Evolutionary conservation across 2,113 vertebrate species (phyloP), one percentile per base, ranked within the genome.

Genomic region (Serinus canaria): DNA sequence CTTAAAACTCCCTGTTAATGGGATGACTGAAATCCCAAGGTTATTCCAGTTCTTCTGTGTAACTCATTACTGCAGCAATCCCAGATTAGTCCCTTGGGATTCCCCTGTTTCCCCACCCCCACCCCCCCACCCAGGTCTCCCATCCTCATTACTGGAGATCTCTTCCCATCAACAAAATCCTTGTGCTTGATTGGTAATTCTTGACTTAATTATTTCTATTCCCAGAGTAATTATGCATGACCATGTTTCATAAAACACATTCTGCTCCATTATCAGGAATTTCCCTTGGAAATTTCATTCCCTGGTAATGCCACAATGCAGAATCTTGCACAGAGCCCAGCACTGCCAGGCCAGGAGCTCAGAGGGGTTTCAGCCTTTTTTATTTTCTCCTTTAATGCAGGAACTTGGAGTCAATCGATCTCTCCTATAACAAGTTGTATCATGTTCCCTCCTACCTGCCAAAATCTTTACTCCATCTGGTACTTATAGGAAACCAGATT

Each of bases 401-500:
- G 97, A 98, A 98, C 94, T 97, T 99, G 92, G 99, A 99, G 94
- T 99, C 99, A 16, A 98, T 99, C 2, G 99, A 99, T 83, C 98
- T 99, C 41, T 99, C 99, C 11, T 98, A 99, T 37, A 99, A 99
- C 92, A 98, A 98, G 41, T 96, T 99, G 24, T 98, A 99, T 90
- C 98, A 99, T 11, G 99, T 99, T 64, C 99, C 99, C 3, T 99
- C 99, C 50, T 99, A 98, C 85, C 97, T 99, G 66, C 99, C 99
- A n/a, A 99, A 97, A 96, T 99, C 99, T 33, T 97, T 99, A 89
- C 92, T 99, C 82, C 99, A 99, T 85, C 98, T 99, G 10, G 98
- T 99, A 75, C 97, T 99, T 53, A 97, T 99, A 10, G 99, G 99
- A 43, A 99, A 99, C 93, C 98, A 98, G 89, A 99, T 99, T 19